Percentiles rank a stretch among this genome's conserved stretches.
phyloP scores from a whole-genome alignment of 2,797 vertebrate genomes.

The Molothrus aeneus region DNA sequence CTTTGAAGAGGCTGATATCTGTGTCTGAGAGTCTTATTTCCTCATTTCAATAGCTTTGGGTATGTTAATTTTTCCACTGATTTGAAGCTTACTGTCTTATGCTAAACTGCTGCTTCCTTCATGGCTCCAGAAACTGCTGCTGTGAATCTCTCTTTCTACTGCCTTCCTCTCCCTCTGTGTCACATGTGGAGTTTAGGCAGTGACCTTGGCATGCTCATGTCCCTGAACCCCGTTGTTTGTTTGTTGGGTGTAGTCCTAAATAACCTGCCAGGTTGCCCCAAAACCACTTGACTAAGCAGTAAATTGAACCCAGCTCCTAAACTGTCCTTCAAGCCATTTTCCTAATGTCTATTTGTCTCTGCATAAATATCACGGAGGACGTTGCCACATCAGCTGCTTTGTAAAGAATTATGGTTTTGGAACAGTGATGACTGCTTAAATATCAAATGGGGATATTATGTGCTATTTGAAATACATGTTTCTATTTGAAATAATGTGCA shows the following conservation, averaged over 20 bases:
- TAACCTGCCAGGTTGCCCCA: background rate
- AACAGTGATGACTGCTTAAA: background rate
- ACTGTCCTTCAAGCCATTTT: background rate
- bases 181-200: background rate
- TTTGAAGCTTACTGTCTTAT: background rate
- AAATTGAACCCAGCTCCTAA: background rate
- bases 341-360: background rate
- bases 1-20: background rate
- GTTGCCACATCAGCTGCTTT: background rate
- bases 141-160: background rate
- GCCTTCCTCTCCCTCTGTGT: background rate
- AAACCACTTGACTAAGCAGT: background rate
- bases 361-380: rapidly evolving
- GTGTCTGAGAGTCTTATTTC: background rate
- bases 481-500: background rate
- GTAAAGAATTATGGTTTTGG: background rate
- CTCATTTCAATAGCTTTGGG: background rate
- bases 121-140: background rate
- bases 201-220: background rate
- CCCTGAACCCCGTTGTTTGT: background rate
- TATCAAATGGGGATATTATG: background rate
- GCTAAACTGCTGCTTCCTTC: background rate
- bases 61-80: background rate
- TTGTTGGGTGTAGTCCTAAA: background rate
- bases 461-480: background rate